Conservation (phyloP, 2,888 invertebrate species). For the Dendrolimus houi region DNA sequence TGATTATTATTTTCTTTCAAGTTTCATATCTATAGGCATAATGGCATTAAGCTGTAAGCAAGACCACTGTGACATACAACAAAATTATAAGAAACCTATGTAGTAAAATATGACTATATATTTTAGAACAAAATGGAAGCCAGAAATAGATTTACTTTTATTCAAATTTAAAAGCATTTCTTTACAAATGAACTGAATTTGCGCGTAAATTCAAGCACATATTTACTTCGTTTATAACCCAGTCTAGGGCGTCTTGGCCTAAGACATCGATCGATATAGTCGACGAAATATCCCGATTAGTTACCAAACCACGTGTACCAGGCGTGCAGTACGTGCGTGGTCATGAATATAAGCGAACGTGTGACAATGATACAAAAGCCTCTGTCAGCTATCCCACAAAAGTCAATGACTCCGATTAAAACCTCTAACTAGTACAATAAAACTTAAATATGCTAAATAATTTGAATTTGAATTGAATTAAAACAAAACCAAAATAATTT, state of each 20-base stretch:
- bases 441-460: slow-evolving; percentile 9
- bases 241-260: neutral
- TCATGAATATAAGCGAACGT: slow-evolving; percentile 14
- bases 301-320: slow-evolving; percentile 31
- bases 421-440: slow-evolving; percentile 10
- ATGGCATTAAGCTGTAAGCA: too few relatives aligned
- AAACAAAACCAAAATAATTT: slow-evolving; percentile 60
- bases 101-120: too few relatives aligned
- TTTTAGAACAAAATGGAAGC: too few relatives aligned
- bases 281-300: slow-evolving; percentile 23
- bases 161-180: too few relatives aligned
- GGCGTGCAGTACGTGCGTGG: slow-evolving; percentile 33
- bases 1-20: too few relatives aligned
- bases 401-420: slow-evolving; percentile 7
- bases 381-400: neutral
- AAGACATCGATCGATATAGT: neutral
- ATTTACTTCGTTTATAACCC: too few relatives aligned
- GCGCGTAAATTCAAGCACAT: too few relatives aligned
- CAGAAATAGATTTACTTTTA: too few relatives aligned
- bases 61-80: too few relatives aligned
- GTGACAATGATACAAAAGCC: slow-evolving; percentile 1
- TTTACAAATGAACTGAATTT: too few relatives aligned
- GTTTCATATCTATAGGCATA: too few relatives aligned
- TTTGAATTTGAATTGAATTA: slow-evolving; percentile 53
- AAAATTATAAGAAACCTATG: too few relatives aligned